Base-by-base conservation (phyloP, 1,140 invertebrate species). In the Drosophila ogumai region DNA sequence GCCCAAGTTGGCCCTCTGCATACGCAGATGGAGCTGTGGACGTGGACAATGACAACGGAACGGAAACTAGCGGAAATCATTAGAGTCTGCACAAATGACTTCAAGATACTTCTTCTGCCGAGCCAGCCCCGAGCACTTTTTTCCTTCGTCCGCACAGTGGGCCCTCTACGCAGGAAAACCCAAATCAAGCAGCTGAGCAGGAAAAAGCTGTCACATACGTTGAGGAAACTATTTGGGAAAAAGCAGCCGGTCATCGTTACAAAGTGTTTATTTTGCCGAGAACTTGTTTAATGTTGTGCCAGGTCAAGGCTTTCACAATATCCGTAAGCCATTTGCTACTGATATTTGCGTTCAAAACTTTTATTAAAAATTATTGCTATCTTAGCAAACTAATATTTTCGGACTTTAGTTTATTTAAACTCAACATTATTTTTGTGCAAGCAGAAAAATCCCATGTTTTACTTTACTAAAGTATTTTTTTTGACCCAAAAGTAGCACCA, bases 21-120 rank as follows among this genome's bases (percentile, higher is more conserved):
- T 54, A 58, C 40, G 56, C 43, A 52, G 66, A 66, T 59, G 52
- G 52, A 50, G 60, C 25, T 12, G 19, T 15, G 44, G 50, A 68
- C 38, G 40, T 55, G 61, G 74, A 78, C 80, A 64, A 68, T 66
- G 80, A 80, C 71, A 87, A 60, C 68, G 65, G 73, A 72, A 88
- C 85, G 86, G 85, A 90, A 90, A 81, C 81, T 90, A 85, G 67
- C 85, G 85, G 85, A 90, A 90, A 90, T 90, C 85, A 90, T 90
- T 90, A 90, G 85, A 90, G 77, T 82, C 85, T 75, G 79, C 82
- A 86, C 82, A 86, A 86, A 86, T 86, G 85, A 90, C 85, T 90
- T 65, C 68, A 80, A 88, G 77, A 72, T 71, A 82, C 77, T 47
- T 47, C 77, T 77, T 71, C 79, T 82, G 52, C 80, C 73, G 50